These are phyloP conservation scores for Ameiurus melas DNA, from an alignment of 2,113 vertebrate genomes.

Conservation along the genomic window DNA sequence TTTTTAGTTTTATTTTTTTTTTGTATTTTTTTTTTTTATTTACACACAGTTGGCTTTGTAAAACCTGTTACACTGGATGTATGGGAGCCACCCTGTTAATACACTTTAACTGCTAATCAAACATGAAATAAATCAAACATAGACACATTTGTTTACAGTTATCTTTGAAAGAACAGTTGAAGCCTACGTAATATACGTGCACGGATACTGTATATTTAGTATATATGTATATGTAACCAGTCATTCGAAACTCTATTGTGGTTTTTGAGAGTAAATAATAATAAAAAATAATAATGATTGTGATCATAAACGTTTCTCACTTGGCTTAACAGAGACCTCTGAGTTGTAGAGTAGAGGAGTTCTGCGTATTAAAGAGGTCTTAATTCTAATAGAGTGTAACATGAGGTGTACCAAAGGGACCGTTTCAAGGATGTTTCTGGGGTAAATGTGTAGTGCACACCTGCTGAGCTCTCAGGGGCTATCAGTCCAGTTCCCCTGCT, in stretches of 20 bases:
- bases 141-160: conserved; percentile 38
- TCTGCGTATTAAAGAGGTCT: background rate
- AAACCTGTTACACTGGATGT: conserved; percentile 28
- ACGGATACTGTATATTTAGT: background rate
- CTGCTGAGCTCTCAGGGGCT: conserved; percentile 64
- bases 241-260: background rate
- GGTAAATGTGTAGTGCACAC: conserved; percentile 52
- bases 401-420: background rate
- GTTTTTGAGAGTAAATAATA: background rate
- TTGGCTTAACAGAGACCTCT: background rate
- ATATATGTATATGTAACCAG: background rate
- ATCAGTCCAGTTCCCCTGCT: conserved; percentile 32
- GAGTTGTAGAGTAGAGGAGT: background rate
- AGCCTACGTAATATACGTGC: background rate
- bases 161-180: background rate
- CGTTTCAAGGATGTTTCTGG: conserved; percentile 23
- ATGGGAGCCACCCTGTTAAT: conserved; percentile 42
- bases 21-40: too few relatives aligned
- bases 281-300: background rate
- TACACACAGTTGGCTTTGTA: background rate
- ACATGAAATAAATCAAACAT: conserved; percentile 22
- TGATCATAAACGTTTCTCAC: background rate
- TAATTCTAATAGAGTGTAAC: background rate
- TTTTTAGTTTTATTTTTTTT: too few relatives aligned
- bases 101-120: conserved; percentile 37